Evolutionary conservation across 2,113 vertebrate genomes (phyloP).

Genomic region (Dolichallabes microphthalmus): DNA sequence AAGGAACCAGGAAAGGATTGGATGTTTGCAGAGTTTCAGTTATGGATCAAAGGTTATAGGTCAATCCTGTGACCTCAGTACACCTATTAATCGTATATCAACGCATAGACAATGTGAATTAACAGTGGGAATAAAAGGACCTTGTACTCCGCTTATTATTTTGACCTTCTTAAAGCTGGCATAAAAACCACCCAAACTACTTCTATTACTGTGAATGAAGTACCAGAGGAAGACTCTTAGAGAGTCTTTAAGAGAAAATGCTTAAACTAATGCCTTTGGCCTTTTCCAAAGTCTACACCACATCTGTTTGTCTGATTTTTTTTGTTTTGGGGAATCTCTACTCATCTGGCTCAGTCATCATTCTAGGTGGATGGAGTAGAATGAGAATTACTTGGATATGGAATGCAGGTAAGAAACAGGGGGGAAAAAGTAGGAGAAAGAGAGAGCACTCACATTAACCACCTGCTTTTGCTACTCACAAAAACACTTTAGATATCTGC

Average conservation of each 20-base stretch:
- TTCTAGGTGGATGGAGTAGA: not conserved
- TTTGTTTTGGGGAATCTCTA: conserved; percentile 55
- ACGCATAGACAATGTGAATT: not conserved
- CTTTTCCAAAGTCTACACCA: not conserved
- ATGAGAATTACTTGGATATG: not conserved
- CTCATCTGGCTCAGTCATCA: conserved; percentile 39
- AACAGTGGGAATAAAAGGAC: not conserved
- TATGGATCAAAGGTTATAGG: not conserved
- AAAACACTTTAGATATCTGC: conserved; percentile 64
- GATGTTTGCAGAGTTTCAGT: not conserved
- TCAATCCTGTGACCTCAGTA: not conserved
- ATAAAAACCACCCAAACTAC: not conserved
- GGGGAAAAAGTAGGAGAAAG: not conserved
- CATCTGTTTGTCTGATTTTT: not conserved
- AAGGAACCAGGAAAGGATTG: not conserved
- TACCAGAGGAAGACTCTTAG: not conserved
- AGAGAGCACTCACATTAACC: conserved; percentile 19
- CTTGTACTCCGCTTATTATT: not conserved
- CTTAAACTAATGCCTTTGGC: not conserved
- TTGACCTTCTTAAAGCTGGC: not conserved
- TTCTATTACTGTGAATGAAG: not conserved
- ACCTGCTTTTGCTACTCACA: conserved; percentile 56
- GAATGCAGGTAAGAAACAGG: not conserved
- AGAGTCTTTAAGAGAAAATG: not conserved
- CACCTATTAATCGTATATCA: not conserved